Percentiles rank a stretch among this genome's conserved stretches.
These are phyloP conservation scores for Brachycybe producta DNA, from an alignment of 2,888 invertebrate genomes.

Conservation along the genomic window DNA sequence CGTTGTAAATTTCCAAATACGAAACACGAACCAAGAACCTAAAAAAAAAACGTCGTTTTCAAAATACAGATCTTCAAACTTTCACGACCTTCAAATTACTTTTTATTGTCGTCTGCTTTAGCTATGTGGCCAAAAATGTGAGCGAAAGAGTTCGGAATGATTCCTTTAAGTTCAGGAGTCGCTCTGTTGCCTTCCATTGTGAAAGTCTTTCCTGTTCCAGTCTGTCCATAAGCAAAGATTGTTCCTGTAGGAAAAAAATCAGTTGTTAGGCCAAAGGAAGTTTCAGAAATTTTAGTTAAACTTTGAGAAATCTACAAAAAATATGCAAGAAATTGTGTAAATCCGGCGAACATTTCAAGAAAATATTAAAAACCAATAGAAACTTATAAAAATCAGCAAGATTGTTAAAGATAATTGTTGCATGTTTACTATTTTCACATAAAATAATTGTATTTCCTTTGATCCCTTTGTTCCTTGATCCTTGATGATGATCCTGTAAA, in stretches of 20 bases:
- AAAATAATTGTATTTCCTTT: too few species aligned
- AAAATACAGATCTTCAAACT: too few species aligned
- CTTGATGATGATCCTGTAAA: too few species aligned
- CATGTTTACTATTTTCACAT: too few species aligned
- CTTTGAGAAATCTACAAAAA: background rate
- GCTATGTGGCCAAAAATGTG: constrained; percentile 98
- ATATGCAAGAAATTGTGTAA: background rate
- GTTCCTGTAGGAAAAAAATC: constrained; percentile 35
- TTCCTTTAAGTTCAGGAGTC: constrained; percentile 79
- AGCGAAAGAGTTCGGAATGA: constrained; percentile 97
- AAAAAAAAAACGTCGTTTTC: constrained; percentile 21
- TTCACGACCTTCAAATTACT: constrained; percentile 46
- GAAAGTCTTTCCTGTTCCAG: constrained; percentile 95
- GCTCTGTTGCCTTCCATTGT: constrained; percentile 91
- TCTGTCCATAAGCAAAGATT: constrained; percentile 49
- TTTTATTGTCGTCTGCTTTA: constrained; percentile 76
- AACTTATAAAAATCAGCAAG: too few species aligned
- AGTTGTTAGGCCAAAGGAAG: background rate
- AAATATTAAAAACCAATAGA: too few species aligned
- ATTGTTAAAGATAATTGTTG: too few species aligned
- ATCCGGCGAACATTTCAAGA: too few species aligned
- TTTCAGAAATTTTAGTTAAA: background rate
- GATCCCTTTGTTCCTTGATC: too few species aligned
- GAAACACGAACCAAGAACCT: constrained; percentile 94
- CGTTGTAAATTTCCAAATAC: constrained; percentile 97